Conservation (phyloP, 2,113 vertebrate genomes). For the Prietella phreatophila region DNA sequence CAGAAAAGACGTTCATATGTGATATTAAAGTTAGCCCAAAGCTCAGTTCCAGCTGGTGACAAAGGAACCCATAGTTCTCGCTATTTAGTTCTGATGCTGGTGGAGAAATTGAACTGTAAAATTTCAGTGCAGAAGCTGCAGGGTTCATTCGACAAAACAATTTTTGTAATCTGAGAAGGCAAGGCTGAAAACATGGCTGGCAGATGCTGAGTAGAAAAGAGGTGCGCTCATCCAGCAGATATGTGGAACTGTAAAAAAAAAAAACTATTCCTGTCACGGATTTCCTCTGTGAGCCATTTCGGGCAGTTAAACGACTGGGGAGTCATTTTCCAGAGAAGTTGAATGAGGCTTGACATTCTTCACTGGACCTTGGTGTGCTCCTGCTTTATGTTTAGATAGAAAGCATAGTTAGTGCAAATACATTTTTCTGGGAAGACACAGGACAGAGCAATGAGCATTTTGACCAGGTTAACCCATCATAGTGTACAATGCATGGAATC, state of each 20-base stretch:
- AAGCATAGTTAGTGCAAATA: conserved; percentile 24
- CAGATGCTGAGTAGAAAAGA: conserved; percentile 40
- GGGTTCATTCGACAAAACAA: conserved; percentile 34
- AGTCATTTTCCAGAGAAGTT: conserved; percentile 27
- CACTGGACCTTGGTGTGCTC: conserved; percentile 32
- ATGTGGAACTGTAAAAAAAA: conserved; percentile 54
- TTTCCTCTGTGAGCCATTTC: conserved; percentile 49
- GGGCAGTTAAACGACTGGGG: conserved; percentile 49
- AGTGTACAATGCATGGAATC: neutral
- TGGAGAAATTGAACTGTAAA: neutral
- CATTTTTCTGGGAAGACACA: conserved; percentile 5
- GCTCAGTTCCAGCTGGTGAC: conserved; percentile 42
- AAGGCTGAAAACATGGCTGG: conserved; percentile 53
- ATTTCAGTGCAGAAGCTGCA: conserved; percentile 41
- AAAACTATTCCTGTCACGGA: conserved; percentile 50
- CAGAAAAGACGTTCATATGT: neutral
- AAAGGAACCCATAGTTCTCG: neutral
- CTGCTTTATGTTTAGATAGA: conserved; percentile 46
- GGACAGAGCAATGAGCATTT: neutral
- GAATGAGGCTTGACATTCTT: conserved; percentile 46
- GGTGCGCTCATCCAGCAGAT: conserved; percentile 59
- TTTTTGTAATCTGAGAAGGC: conserved; percentile 58
- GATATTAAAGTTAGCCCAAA: conserved; percentile 4
- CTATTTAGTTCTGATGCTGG: neutral
- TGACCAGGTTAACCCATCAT: neutral